Percentiles rank a stretch among this genome's conserved stretches.
Evolutionary conservation across 2,113 vertebrate genomes (phyloP).

Genomic region (Cygnus atratus): DNA sequence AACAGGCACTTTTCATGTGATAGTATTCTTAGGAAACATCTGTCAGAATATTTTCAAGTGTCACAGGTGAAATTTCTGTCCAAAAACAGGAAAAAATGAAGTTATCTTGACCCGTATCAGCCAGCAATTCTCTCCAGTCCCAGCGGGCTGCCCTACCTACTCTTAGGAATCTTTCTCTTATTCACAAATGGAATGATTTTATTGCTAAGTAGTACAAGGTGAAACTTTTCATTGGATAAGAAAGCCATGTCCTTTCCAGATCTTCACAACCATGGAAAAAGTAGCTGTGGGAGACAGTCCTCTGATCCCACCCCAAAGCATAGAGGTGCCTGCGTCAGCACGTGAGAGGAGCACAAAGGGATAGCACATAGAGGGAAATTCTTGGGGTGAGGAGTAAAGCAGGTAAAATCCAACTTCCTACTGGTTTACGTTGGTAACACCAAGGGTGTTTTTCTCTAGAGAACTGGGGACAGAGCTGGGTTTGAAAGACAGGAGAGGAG

Average conservation of each 20-base stretch:
- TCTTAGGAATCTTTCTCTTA: not conserved
- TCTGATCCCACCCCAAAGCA: not conserved
- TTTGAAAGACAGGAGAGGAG: not conserved
- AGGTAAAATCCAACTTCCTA: not conserved
- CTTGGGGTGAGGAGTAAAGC: not conserved
- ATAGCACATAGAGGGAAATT: not conserved
- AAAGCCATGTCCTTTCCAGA: not conserved
- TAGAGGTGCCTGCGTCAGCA: not conserved
- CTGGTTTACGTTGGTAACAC: not conserved
- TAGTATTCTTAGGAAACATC: not conserved
- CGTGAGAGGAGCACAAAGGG: not conserved
- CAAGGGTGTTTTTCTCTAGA: not conserved
- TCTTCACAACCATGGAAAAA: not conserved
- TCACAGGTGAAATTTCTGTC: not conserved
- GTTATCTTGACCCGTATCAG: not conserved
- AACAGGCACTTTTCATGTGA: not conserved
- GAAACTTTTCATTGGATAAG: not conserved
- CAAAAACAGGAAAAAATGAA: not conserved
- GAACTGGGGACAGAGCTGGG: not conserved
- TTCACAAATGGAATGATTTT: not conserved
- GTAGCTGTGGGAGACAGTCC: not conserved
- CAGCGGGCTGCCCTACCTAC: not conserved
- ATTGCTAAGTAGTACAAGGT: not conserved
- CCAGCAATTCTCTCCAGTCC: not conserved
- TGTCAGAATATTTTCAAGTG: not conserved